Base-by-base conservation (phyloP, 2,113 vertebrate genomes). In the Fukomys damarensis region DNA sequence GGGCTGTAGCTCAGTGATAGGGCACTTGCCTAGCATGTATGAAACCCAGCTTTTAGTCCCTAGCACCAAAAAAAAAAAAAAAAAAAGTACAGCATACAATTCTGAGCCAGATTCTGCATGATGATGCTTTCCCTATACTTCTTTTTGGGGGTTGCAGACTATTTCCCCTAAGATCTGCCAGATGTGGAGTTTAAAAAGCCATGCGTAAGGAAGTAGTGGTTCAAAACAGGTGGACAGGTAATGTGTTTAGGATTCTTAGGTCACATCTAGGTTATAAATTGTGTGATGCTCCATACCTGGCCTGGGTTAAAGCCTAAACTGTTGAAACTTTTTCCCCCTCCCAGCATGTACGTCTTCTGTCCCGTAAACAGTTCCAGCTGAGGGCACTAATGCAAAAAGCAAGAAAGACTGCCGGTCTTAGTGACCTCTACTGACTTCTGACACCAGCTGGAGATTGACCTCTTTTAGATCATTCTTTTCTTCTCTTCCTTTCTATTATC, bases 371-470 rank as follows among this genome's bases (percentile, higher is more conserved):
- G 98, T 99, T 99, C 98, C 99, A 99, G 98, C 99, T 99, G 96
- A 99, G 99, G 85, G 99, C 99, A 14, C 98, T 99, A 91, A 99
- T 99, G 99, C 99, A 99, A 98, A 99, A 99, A 98, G 99, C 99
- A 93, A 99, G 99, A 91, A 99, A 99, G 98, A 99, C 99, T 46
- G 99, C 99, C 0, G 99, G 99, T 94, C 99, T 99, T 84, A 99
- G 99, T 97, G 99, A 99, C 98, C 99, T 99, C 97, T 99, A 99
- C 99, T 99, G 96, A 99, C 97, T 91, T 86, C 93, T 56, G 95
- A 84, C n/a, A 96, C 28, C 46, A 94, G 59, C 88, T 91, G 86
- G 94, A 97, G 94, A 94, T 14, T 87, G 96, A 79, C 92, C 95
- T 97, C 93, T 95, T 96, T 96, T 13, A 77, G 97, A 98, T 89